Evolutionary conservation across 1,140 invertebrate genomes (phyloP), one percentile per base, ranked within the genome.

Genomic region (Eriocheir sinensis): DNA sequence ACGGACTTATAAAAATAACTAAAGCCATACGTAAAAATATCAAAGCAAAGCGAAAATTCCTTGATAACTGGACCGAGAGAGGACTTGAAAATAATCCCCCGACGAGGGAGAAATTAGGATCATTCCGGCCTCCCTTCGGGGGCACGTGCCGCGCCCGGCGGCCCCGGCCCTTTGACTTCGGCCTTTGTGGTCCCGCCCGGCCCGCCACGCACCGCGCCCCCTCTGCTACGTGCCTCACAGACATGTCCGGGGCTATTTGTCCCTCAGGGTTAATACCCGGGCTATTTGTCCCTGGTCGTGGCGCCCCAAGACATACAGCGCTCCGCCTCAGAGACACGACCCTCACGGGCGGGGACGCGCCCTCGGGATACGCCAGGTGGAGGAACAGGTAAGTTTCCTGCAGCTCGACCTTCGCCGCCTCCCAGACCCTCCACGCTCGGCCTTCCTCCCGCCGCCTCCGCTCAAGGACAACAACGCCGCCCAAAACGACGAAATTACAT

Each of bases 71-170:
- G n/a, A 72, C 60, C 48, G 41, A 44, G 38, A 88, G 48, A 53
- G 53, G 32, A 72, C 36, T 36, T 9, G 30, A 91, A 48, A 91
- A 91, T 91, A 91, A 91, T 91, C 72, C 53, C 89, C 90, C 90
- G 34, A 34, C 90, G 40, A 80, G 90, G 72, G 36, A 91, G 90
- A 80, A 91, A 91, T 91, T 91, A 72, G 90, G 90, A 91, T 80
- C 90, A 91, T 91, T 91, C 79, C 79, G 60, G 90, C 90, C 90
- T 91, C 90, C 90, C 90, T 91, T 79, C 34, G 90, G 36, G 90
- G 90, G 90, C 90, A 91, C 90, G 90, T 91, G 90, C 90, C 90
- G 90, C 32, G 36, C 40, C 90, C 79, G 90, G 60, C 90, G 90
- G 90, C 40, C 90, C 89, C 90, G 34, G 90, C 72, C 90, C 90